phyloP scores from a whole-genome alignment of 1,140 invertebrate species.

The Lordiphosa mommai region DNA sequence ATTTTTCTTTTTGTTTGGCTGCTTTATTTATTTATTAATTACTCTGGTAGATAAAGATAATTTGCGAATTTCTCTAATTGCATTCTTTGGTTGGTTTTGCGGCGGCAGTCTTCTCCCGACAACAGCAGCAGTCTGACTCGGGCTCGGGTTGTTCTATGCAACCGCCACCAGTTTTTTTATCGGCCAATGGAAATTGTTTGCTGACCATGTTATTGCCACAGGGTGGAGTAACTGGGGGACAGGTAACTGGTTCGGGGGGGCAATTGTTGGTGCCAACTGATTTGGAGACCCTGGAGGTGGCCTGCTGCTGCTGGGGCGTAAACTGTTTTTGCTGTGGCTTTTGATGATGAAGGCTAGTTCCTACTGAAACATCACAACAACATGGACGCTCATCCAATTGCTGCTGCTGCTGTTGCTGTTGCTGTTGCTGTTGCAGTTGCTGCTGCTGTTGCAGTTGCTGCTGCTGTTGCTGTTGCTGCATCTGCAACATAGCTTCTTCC shows the following conservation, averaged over 20 bases:
- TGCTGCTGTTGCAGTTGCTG: neutral
- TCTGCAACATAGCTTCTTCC: too few relatives aligned
- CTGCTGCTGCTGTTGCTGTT: neutral
- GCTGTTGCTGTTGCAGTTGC: neutral
- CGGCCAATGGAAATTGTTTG: constrained; percentile 19
- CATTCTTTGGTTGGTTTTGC: too few relatives aligned
- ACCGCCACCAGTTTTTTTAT: neutral
- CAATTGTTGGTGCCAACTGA: neutral
- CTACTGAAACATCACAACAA: neutral
- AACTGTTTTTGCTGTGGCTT: too few relatives aligned
- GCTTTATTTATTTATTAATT: too few relatives aligned
- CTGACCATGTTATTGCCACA: neutral
- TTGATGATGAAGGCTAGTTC: too few relatives aligned
- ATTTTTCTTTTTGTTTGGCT: too few relatives aligned
- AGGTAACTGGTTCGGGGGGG: too few relatives aligned
- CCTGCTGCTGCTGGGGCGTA: neutral
- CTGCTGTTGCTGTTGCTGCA: too few relatives aligned
- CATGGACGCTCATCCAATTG: neutral
- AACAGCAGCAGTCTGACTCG: too few relatives aligned
- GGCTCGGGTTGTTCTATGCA: neutral
- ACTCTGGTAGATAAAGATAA: too few relatives aligned
- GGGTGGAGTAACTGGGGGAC: neutral
- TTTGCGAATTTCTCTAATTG: too few relatives aligned
- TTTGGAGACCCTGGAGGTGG: neutral
- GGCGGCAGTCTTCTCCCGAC: too few relatives aligned